Percentiles rank a stretch among this genome's conserved stretches.
These are phyloP conservation scores for Archocentrus centrarchus DNA, from an alignment of 2,113 vertebrate genomes.

Conservation along the genomic window DNA sequence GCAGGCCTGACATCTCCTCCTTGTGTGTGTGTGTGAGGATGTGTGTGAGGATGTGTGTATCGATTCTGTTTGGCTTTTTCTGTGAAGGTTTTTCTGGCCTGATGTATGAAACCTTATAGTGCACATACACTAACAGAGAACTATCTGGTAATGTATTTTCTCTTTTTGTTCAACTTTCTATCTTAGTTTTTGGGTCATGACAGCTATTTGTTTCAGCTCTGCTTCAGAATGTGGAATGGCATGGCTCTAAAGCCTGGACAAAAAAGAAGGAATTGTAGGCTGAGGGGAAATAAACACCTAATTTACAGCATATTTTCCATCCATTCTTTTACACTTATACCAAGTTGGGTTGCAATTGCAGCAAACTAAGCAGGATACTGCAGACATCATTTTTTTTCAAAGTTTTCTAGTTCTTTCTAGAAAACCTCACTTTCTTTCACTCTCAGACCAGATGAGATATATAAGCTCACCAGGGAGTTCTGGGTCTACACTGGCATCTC, in stretches of 20 bases:
- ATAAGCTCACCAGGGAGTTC: no score
- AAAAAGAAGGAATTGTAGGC: not conserved
- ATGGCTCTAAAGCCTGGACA: not conserved
- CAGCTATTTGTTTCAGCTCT: not conserved
- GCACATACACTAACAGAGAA: not conserved
- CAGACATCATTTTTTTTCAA: no score
- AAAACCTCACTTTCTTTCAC: no score
- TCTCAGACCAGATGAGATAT: no score
- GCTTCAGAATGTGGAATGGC: not conserved
- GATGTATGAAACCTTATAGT: not conserved
- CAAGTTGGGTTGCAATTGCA: no score
- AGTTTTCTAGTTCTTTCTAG: no score
- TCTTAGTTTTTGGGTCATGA: not conserved
- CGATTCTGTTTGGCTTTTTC: not conserved
- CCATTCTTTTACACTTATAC: fast-evolving
- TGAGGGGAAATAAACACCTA: fast-evolving
- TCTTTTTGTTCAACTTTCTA: not conserved
- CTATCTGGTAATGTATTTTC: not conserved
- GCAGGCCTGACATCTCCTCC: constrained; percentile 10
- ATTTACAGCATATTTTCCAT: not conserved
- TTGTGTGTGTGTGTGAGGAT: not conserved
- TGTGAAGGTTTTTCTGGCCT: not conserved
- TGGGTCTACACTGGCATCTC: no score
- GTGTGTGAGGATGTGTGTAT: not conserved
- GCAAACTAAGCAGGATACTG: no score